phyloP scores from a whole-genome alignment of 2,888 invertebrate genomes.

The Cremastinae sp. region DNA sequence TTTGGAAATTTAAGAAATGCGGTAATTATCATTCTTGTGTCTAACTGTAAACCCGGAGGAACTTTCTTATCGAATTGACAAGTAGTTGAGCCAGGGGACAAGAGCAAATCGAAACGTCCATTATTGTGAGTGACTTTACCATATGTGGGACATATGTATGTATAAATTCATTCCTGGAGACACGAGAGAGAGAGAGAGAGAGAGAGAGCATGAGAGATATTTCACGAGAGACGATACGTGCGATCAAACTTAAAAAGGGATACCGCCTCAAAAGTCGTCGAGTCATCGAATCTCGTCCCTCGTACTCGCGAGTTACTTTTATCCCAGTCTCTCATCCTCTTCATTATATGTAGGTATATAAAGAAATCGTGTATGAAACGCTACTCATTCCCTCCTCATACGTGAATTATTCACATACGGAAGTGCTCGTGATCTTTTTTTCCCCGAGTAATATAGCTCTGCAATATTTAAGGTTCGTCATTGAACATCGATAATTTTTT shows the following conservation, averaged over 20 bases:
- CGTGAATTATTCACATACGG: conserved; percentile 30
- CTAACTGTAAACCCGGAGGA: no score
- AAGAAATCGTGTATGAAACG: conserved; percentile 28
- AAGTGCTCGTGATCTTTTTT: conserved; percentile 13
- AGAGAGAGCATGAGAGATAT: conserved; percentile 23
- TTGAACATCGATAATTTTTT: no score
- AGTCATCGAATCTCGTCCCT: conserved; percentile 63
- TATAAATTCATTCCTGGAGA: conserved; percentile 10
- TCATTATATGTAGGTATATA: no score
- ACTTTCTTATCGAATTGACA: conserved; percentile 40
- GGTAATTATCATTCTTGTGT: background rate
- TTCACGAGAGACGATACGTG: conserved; percentile 38
- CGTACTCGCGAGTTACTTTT: conserved; percentile 19
- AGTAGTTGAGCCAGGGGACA: conserved; percentile 50
- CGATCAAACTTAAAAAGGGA: conserved; percentile 58
- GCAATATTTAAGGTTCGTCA: no score
- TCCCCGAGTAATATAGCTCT: no score
- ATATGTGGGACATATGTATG: conserved; percentile 9
- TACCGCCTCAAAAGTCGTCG: conserved; percentile 61
- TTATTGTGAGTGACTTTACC: conserved; percentile 52
- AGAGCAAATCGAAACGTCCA: conserved; percentile 59
- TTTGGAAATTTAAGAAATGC: no score
- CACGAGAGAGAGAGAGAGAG: no score
- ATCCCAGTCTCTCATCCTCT: conserved; percentile 7
- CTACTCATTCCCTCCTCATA: conserved; percentile 23